Base-by-base conservation (phyloP, 1,140 invertebrate genomes). In the Conopomorpha cramerella region DNA sequence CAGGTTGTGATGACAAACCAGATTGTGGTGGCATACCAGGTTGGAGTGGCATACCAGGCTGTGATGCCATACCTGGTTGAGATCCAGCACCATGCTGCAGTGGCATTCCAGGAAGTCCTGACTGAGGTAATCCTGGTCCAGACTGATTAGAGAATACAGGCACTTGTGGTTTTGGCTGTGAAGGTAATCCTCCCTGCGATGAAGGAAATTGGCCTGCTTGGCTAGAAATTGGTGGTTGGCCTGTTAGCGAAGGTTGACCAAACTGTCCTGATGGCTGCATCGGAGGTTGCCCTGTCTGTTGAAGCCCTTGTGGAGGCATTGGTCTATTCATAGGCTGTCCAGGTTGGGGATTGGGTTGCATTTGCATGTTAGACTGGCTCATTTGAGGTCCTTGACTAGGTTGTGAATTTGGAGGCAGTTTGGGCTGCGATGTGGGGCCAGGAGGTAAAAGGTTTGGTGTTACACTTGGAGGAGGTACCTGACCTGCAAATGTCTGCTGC, bases 201-300 rank as follows among this genome's bases (percentile, higher is more conserved):
- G 19, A 23, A 23, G 19, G 19, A 23, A n/a, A n/a, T n/a, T n/a
- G n/a, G n/a, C 49, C 41, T 16, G 46, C 38, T 28, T 36, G 34
- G 26, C 34, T 28, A 14, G 30, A 25, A 10, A 43, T 43, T 15
- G 40, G 42, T 38, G 51, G 42, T 40, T 33, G 30, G 16, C 32
- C 10, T 16, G 13, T 11, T 2, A 26, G 38, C 31, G 34, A 43
- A 36, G 29, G 54, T 28, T 39, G 47, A 39, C 37, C 46, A 46
- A 38, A 51, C 33, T 50, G 43, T 49, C 46, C 47, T 54, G 49
- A 46, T 35, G 42, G 38, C 13, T 33, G 34, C 17, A 45, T 39
- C 36, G 39, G 39, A 30, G 43, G 36, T 31, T 53, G 50, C 19
- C 36, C 36, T 2, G 35, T 15, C 26, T 36, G 16, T 34, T 35